phyloP scores from a whole-genome alignment of 2,797 vertebrate genomes.

The Carapus acus region DNA sequence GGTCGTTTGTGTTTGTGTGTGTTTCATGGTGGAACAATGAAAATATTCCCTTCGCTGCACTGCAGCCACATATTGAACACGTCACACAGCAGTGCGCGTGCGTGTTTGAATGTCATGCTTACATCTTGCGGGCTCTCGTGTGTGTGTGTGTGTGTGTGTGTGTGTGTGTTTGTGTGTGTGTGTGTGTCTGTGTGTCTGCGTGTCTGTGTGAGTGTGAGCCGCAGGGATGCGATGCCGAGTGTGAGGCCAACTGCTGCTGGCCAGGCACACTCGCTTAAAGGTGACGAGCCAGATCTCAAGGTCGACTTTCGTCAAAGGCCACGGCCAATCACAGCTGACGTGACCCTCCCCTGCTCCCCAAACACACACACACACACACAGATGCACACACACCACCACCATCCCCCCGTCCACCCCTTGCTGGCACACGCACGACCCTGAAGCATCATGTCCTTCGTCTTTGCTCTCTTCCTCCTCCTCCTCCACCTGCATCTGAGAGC shows the following conservation, averaged over 20 bases:
- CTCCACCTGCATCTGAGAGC: too few species aligned
- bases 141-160: too few species aligned
- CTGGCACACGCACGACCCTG: too few species aligned
- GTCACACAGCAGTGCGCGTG: too few species aligned
- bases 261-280: slow-evolving; percentile 33
- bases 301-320: slow-evolving; percentile 50
- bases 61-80: not conserved
- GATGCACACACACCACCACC: slow-evolving; percentile 21
- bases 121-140: too few species aligned
- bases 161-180: too few species aligned
- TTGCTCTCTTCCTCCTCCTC: too few species aligned
- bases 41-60: slow-evolving; percentile 1
- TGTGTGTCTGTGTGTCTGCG: too few species aligned
- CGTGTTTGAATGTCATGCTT: slow-evolving; percentile 4
- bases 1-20: too few species aligned
- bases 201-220: slow-evolving; percentile 24
- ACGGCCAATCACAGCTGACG: slow-evolving; percentile 37
- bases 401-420: slow-evolving; percentile 18
- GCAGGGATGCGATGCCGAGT: slow-evolving; percentile 15
- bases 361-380: slow-evolving; percentile 20
- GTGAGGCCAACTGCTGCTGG: slow-evolving; percentile 18
- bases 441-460: too few species aligned
- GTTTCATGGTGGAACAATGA: not conserved
- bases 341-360: slow-evolving; percentile 31
- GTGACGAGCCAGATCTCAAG: slow-evolving; percentile 43